Base-by-base conservation (phyloP, 1,140 invertebrate species). In the Diachasma alloeum region DNA sequence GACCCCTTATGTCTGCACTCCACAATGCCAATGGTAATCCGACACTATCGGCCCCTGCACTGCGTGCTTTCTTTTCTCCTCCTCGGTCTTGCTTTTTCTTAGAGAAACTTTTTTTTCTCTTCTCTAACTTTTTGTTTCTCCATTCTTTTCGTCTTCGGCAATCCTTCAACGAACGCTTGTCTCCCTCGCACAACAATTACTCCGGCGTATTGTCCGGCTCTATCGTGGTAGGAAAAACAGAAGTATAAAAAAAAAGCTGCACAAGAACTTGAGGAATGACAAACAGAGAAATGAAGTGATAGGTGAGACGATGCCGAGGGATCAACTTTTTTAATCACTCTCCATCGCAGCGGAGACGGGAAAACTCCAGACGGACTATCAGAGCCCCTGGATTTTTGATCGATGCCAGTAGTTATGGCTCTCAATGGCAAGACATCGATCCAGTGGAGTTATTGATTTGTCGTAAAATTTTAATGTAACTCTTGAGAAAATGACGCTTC, bases 321-420 rank as follows among this genome's bases (percentile, higher is more conserved):
- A 84, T 85, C 84, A 85, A 85, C 82, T 85, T 63, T 63, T 85
- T 85, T 85, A 85, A 85, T 85, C 84, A 85, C 84, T 85, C 83
- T 83, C 80, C 79, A 82, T 82, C 81, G 80, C 83, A 81, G 80
- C 73, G 74, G 78, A 77, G 75, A 80, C 79, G 79, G 77, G 2
- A 53, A 17, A 53, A 81, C 22, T 9, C 19, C 53, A 39, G 42
- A 59, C 15, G n/a, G 53, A 46, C 59, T 63, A 26, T 59, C 53
- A 19, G 15, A 56, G 4, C 1, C 48, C 17, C 48, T 4, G 19
- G 19, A 56, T 19, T 56, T 56, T 56, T 56, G 48, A 56, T 56
- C n/a, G 48, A 22, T 19, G 2, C n/a, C n/a, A 19, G 48, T 56
- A 56, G 48, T 56, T 56, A 56, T 19, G 48, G 13, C 19, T 19